Evolutionary conservation across 2,113 vertebrate species (phyloP).

Genomic region (Solea solea): DNA sequence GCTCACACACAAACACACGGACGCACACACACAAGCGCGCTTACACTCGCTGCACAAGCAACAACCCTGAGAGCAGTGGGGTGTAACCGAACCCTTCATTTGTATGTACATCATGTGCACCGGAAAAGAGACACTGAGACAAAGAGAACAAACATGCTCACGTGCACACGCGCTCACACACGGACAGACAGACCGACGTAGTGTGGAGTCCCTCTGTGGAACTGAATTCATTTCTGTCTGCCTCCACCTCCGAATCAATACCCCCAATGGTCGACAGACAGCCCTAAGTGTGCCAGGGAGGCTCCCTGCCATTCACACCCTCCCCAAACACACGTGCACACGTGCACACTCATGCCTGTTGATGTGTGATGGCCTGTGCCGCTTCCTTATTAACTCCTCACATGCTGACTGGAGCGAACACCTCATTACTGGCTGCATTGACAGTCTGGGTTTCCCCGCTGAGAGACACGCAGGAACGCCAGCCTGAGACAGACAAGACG

Average conservation of each 20-base stretch:
- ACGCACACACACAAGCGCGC: slow-evolving; percentile 16
- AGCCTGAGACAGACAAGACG: slow-evolving; percentile 39
- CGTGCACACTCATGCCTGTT: slow-evolving; percentile 66
- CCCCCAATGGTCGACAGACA: slow-evolving; percentile 66
- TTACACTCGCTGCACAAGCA: slow-evolving; percentile 37
- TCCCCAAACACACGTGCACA: slow-evolving; percentile 38
- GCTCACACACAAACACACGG: slow-evolving; percentile 27
- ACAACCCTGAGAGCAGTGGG: slow-evolving; percentile 68
- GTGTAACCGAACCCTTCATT: slow-evolving; percentile 79
- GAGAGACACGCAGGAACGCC: slow-evolving; percentile 48
- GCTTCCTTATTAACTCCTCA: slow-evolving; percentile 83
- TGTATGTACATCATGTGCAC: slow-evolving; percentile 76
- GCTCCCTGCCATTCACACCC: slow-evolving; percentile 48
- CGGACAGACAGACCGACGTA: slow-evolving; percentile 33
- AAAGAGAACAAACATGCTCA: slow-evolving; percentile 73
- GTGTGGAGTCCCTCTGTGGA: slow-evolving; percentile 62
- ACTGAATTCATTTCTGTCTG: slow-evolving; percentile 79
- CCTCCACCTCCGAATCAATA: slow-evolving; percentile 78
- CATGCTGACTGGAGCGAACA: slow-evolving; percentile 75
- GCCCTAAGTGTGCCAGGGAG: slow-evolving; percentile 71
- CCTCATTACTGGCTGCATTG: slow-evolving; percentile 77
- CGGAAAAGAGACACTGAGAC: slow-evolving; percentile 62
- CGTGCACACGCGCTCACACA: slow-evolving; percentile 25
- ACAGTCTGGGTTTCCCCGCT: slow-evolving; percentile 59
- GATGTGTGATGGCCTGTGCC: slow-evolving; percentile 76